Base-by-base conservation (phyloP, 1,140 invertebrate species). In the Drosophila orena region DNA sequence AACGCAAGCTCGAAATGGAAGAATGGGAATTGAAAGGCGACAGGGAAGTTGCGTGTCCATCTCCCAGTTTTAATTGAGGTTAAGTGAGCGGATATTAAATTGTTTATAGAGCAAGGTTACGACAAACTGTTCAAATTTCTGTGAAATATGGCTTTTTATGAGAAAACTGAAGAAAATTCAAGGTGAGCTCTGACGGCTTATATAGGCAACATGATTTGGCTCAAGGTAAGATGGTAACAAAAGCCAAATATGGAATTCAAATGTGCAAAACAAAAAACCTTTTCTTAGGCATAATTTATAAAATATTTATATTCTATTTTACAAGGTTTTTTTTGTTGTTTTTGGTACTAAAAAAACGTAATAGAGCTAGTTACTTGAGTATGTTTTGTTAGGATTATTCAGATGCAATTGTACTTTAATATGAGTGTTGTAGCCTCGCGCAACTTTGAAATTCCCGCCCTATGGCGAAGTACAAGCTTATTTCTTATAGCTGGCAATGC, bases 31-130 rank as follows among this genome's bases (percentile, higher is more conserved):
- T 42, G 11, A 27, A 20, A 38, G 22, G 17, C 20, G 44, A 37
- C 17, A 52, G 20, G 37, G 20, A 30, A 46, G 46, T 84, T 68
- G 80, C 80, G 80, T 86, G 83, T 40, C 59, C 35, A 61, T 65
- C 55, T 58, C 61, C 34, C n/a, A 47, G n/a, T 30, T 71, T 66
- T 71, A 78, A 88, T 88, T 76, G 69, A 76, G 81, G 81, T 62
- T 88, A 86, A 79, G 69, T 64, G 57, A 65, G 46, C 47, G 47
- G 52, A 47, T 64, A 86, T 81, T 68, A 86, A 81, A 88, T 76
- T 68, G 69, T 81, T 86, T 71, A 71, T 86, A 52, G 78, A 64
- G 61, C 83, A 88, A 86, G 81, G 81, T 61, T 81, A 58, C 35
- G 10, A 50, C 34, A 30, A 64, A 64, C 27, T 64, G 54, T 44